phyloP scores from a whole-genome alignment of 2,797 vertebrate genomes.

The Okamejei kenojei region DNA sequence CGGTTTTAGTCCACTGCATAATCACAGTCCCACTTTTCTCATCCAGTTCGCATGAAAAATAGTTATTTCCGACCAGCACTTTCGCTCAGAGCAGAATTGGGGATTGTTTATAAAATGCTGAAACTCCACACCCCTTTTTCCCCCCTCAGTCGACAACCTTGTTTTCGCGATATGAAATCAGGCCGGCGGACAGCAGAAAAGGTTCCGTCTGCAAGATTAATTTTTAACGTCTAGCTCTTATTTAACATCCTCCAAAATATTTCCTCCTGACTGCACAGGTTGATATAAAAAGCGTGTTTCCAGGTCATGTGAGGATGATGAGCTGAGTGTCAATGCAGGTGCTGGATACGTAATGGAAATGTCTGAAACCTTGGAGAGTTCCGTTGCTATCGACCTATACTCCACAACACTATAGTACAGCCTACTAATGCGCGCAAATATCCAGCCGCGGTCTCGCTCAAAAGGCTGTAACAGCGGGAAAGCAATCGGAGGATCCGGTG shows the following conservation, averaged over 20 bases:
- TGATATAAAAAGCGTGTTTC: slow-evolving; percentile 35
- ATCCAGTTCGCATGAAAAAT: neutral
- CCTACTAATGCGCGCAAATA: slow-evolving; percentile 7
- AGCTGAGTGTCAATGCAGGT: slow-evolving; percentile 32
- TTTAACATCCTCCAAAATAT: slow-evolving; percentile 1
- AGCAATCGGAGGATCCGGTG: neutral
- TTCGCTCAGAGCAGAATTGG: neutral
- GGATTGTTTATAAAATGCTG: neutral
- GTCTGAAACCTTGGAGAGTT: slow-evolving; percentile 36
- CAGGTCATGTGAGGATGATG: slow-evolving; percentile 38
- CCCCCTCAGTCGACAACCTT: neutral
- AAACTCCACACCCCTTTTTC: neutral
- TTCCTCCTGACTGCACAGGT: slow-evolving; percentile 20
- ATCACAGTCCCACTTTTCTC: neutral
- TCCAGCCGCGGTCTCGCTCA: neutral
- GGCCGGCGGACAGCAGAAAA: neutral
- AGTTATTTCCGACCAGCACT: neutral
- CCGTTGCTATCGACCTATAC: slow-evolving; percentile 32
- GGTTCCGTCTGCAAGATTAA: neutral
- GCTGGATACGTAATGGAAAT: slow-evolving; percentile 32
- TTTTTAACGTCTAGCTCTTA: neutral
- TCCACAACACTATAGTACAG: slow-evolving; percentile 32
- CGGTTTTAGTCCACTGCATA: neutral
- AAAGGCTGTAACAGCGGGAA: neutral
- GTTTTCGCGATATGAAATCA: neutral